Conservation (phyloP, 2,888 invertebrate species). For the Teleiodes luculella region DNA sequence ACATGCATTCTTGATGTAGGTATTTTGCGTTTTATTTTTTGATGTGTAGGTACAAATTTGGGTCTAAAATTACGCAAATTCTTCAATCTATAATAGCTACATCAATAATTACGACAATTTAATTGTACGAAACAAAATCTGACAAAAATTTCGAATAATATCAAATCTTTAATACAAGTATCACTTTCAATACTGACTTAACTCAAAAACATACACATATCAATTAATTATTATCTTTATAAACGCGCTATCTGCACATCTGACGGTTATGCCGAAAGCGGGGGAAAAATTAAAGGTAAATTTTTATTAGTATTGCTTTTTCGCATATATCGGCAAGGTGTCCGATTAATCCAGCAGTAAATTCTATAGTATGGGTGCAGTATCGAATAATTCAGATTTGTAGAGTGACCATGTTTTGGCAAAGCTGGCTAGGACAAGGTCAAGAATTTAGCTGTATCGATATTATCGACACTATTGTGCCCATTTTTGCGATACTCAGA, state of each 20-base stretch:
- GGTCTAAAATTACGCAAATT: no score
- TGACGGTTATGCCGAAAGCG: slow-evolving; percentile 7
- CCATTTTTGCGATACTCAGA: no score
- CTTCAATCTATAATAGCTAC: no score
- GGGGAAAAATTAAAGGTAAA: slow-evolving; percentile 18
- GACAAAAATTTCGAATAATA: neutral
- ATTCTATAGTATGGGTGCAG: slow-evolving; percentile 20
- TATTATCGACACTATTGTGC: no score
- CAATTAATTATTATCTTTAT: slow-evolving; percentile 7
- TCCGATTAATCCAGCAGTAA: slow-evolving; percentile 25
- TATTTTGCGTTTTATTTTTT: no score
- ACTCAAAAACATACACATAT: slow-evolving; percentile 6
- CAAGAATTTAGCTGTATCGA: no score
- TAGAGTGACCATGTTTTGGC: slow-evolving; percentile 18
- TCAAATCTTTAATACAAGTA: neutral
- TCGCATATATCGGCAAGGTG: slow-evolving; percentile 9
- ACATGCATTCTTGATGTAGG: no score
- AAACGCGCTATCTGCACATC: slow-evolving; percentile 6
- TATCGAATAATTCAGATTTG: slow-evolving; percentile 28
- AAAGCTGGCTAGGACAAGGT: no score
- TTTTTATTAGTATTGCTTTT: slow-evolving; percentile 19
- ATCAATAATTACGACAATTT: no score
- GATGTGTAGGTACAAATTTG: no score
- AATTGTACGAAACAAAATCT: neutral
- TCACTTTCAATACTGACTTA: neutral